Base-by-base conservation (phyloP, 2,888 invertebrate species). In the Agonopterix subpropinquella region DNA sequence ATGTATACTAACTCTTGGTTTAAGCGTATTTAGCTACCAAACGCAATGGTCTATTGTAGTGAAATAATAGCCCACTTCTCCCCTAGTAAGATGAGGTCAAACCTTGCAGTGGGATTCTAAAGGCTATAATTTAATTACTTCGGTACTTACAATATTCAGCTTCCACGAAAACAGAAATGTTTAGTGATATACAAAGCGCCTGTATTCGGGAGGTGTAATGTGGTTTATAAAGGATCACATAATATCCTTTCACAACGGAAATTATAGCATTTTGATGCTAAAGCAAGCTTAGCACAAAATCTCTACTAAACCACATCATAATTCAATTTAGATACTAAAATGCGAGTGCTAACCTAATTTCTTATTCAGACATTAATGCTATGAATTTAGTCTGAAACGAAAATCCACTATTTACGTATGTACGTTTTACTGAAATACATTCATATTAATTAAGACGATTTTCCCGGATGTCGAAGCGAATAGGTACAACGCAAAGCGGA, bases 231-330 rank as follows among this genome's bases (percentile, higher is more conserved):
- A 52, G 57, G 57, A 58, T 64, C 59, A 59, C 56, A 53, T 59
- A 59, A 49, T 56, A 51, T 57, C 58, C 59, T 58, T 64, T 59
- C 61, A 58, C 47, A 52, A 52, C 47, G 48, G 54, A 59, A 64
- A 58, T 63, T 66, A 66, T 62, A 54, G 59, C 56, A 54, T 60
- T 67, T 59, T 64, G 55, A 64, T 64, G 64, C 54, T 62, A 64
- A 62, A 62, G 53, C 53, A 56, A 55, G 62, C 53, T 55, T 52
- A 57, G 51, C 48, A 48, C 53, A 51, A 56, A 57, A 54, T 54
- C 57, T 54, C 57, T 53, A 52, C 52, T 54, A 53, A 50, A 49
- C 52, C 52, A 48, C 46, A 51, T 47, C 48, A 50, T 47, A 53
- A 51, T 46, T 50, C 52, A 46, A 41, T 51, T 28, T 28, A 28